Conservation (phyloP, 2,797 vertebrate genomes). For the Caiman crocodilus region DNA sequence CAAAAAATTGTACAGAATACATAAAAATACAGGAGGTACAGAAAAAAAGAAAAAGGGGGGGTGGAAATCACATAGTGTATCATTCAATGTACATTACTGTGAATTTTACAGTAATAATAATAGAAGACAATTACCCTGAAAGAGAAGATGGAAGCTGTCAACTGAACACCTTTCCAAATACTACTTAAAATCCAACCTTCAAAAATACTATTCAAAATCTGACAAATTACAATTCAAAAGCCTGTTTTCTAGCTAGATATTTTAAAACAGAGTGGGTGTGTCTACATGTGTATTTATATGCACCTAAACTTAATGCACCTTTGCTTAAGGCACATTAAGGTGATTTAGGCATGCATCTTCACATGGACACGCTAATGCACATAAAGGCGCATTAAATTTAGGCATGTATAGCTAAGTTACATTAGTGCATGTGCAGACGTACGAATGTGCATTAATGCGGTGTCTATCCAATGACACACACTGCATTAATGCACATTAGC, state of each 20-base stretch:
- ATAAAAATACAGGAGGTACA: background rate
- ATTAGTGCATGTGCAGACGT: no score
- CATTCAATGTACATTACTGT: background rate
- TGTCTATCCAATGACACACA: no score
- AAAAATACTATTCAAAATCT: background rate
- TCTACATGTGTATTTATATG: no score
- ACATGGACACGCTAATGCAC: no score
- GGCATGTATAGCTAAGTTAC: no score
- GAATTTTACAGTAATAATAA: background rate
- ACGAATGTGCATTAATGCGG: no score
- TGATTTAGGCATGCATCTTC: no score
- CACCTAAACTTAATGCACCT: no score
- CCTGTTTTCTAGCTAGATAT: background rate
- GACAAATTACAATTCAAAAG: background rate
- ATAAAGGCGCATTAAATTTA: no score
- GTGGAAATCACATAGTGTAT: background rate
- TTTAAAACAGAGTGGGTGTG: background rate
- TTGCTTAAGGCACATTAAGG: no score
- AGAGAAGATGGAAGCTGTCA: background rate
- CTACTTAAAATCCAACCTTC: background rate
- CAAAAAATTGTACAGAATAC: background rate
- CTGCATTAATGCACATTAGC: no score
- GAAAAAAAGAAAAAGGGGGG: background rate
- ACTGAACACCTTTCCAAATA: background rate
- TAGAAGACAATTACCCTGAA: background rate